These are phyloP conservation scores for Parascotia fuliginaria DNA, from an alignment of 2,888 invertebrate genomes.

Conservation along the genomic window DNA sequence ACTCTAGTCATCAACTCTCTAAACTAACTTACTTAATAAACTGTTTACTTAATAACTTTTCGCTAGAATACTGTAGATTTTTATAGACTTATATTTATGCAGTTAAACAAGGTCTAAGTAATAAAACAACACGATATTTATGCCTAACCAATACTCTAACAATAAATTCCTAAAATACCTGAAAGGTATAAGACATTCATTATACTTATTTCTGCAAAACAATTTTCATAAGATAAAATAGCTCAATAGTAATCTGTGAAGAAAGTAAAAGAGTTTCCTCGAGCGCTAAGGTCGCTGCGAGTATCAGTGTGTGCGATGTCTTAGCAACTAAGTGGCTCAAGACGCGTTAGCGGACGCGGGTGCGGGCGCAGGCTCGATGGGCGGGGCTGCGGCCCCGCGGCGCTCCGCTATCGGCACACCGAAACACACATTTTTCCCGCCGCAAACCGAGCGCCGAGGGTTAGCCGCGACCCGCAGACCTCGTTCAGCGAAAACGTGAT, in stretches of 20 bases:
- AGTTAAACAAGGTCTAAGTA: no score
- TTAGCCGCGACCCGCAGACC: constrained; percentile 86
- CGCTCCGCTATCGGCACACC: constrained; percentile 85
- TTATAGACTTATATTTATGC: no score
- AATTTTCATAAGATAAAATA: not conserved
- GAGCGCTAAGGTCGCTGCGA: constrained; percentile 9
- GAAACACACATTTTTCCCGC: constrained; percentile 87
- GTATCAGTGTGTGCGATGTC: constrained; percentile 74
- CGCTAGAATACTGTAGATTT: no score
- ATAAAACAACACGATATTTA: no score
- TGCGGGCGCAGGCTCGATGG: constrained; percentile 57
- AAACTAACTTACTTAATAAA: no score
- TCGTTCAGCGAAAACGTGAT: constrained; percentile 72
- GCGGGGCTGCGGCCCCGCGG: constrained; percentile 76
- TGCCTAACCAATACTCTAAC: no score
- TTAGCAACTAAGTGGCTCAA: constrained; percentile 85
- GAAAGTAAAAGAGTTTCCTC: not conserved
- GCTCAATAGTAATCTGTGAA: not conserved
- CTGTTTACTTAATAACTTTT: no score
- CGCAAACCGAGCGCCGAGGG: constrained; percentile 86
- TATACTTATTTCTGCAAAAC: no score
- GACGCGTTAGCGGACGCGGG: constrained; percentile 82
- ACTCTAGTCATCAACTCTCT: no score
- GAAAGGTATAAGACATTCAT: not conserved
- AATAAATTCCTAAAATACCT: no score